Conservation (phyloP, 2,888 invertebrate genomes). For the Carpatolechia fugitivella region DNA sequence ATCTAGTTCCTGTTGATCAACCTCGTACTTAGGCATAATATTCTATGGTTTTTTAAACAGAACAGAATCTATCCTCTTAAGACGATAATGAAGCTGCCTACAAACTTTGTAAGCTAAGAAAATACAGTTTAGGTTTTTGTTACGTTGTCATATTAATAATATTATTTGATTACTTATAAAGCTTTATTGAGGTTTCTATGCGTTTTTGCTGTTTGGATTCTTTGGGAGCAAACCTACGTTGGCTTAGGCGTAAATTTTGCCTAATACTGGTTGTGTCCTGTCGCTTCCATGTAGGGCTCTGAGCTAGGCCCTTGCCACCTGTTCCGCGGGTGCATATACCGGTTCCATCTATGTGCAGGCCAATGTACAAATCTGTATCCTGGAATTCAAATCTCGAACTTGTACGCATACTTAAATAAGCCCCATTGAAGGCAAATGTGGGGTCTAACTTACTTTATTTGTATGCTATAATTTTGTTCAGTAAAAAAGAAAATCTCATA, state of each 20-base stretch:
- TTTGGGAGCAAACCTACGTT: not conserved
- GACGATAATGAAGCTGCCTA: too few relatives aligned
- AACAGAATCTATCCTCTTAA: too few relatives aligned
- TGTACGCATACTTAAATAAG: slow-evolving; percentile 5
- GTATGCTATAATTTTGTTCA: not conserved
- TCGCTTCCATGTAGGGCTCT: slow-evolving; percentile 50
- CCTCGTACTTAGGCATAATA: too few relatives aligned
- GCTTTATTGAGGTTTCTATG: not conserved
- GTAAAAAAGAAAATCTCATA: too few relatives aligned
- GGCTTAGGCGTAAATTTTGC: slow-evolving; percentile 50
- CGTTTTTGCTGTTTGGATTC: not conserved
- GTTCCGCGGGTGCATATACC: slow-evolving; percentile 28
- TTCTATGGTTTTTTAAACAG: too few relatives aligned
- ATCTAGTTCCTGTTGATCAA: too few relatives aligned
- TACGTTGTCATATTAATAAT: slow-evolving; percentile 58
- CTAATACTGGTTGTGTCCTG: slow-evolving; percentile 59
- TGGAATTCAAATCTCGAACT: not conserved
- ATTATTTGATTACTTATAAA: slow-evolving; percentile 10
- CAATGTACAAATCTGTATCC: not conserved
- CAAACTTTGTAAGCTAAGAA: too few relatives aligned
- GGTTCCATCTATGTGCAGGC: slow-evolving; percentile 7
- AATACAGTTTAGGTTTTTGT: too few relatives aligned
- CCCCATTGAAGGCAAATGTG: not conserved
- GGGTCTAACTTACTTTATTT: not conserved
- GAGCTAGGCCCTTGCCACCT: slow-evolving; percentile 42